These are phyloP conservation scores for Drosophila koepferae DNA, from an alignment of 2,888 invertebrate genomes.

Conservation along the genomic window DNA sequence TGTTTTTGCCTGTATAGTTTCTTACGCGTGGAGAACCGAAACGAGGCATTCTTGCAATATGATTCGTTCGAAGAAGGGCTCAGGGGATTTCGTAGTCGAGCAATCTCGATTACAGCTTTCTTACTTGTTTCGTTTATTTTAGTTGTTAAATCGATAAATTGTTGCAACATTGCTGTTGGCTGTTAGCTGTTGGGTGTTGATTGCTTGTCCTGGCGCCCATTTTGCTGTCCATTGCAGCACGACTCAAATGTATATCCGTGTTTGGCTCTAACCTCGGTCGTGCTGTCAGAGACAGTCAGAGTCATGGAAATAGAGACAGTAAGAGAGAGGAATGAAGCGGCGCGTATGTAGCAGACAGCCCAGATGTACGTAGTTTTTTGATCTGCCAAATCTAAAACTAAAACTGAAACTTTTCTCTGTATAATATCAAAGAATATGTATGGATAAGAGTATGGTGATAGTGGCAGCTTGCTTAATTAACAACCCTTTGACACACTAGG, in stretches of 20 bases:
- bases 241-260: conserved; percentile 31
- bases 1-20: too few species aligned
- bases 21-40: too few species aligned
- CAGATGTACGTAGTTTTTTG: conserved; percentile 53
- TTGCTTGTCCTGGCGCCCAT: conserved; percentile 50
- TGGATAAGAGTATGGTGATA: conserved; percentile 26
- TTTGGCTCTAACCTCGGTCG: conserved; percentile 1
- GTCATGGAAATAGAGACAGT: neutral
- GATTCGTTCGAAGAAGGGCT: too few species aligned
- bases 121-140: neutral
- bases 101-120: too few species aligned
- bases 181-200: conserved; percentile 52
- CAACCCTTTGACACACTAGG: conserved; percentile 75
- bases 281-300: neutral
- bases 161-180: conserved; percentile 60
- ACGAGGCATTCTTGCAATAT: too few species aligned
- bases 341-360: conserved; percentile 4
- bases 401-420: conserved; percentile 66
- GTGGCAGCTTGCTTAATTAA: conserved; percentile 68
- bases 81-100: too few species aligned
- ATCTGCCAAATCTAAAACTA: conserved; percentile 64
- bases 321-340: neutral
- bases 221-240: conserved; percentile 49
- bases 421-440: conserved; percentile 13
- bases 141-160: conserved; percentile 71